phyloP scores from a whole-genome alignment of 2,888 invertebrate species.

The Cacoxenus indagator region DNA sequence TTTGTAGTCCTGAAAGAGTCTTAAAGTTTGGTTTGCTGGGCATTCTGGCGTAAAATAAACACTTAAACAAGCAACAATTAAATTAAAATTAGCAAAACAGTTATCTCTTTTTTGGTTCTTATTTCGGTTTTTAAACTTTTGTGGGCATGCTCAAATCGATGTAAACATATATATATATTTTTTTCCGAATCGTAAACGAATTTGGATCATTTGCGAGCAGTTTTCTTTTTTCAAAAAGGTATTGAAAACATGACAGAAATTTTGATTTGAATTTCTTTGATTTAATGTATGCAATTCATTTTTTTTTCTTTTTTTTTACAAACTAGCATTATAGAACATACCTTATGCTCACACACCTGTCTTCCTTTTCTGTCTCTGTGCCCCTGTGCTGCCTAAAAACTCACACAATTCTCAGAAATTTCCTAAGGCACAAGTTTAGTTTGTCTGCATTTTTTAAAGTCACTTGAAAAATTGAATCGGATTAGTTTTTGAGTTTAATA shows the following conservation, averaged over 20 bases:
- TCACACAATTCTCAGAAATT: not conserved
- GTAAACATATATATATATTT: not conserved
- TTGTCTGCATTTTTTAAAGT: not conserved
- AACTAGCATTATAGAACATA: slow-evolving; percentile 60
- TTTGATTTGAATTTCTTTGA: slow-evolving; percentile 7
- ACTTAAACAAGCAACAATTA: slow-evolving; percentile 20
- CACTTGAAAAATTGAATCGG: not conserved
- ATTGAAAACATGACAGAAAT: not conserved
- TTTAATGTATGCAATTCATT: slow-evolving; percentile 16
- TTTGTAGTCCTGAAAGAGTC: too few relatives aligned
- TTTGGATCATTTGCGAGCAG: not conserved
- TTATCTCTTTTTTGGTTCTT: slow-evolving; percentile 2
- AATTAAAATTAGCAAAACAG: slow-evolving; percentile 3
- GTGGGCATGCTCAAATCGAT: slow-evolving; percentile 4
- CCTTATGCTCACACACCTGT: slow-evolving; percentile 71
- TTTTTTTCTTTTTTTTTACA: slow-evolving; percentile 28
- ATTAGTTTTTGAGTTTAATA: not conserved
- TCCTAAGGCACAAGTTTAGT: not conserved
- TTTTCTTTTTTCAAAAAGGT: not conserved
- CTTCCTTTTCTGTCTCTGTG: not conserved
- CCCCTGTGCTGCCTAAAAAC: not conserved
- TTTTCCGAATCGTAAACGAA: not conserved
- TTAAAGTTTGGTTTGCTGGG: too few relatives aligned
- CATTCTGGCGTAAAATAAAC: slow-evolving; percentile 10
- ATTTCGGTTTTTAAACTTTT: not conserved